These are phyloP conservation scores for Hucho hucho DNA, from an alignment of 2,113 vertebrate genomes.

Conservation along the genomic window DNA sequence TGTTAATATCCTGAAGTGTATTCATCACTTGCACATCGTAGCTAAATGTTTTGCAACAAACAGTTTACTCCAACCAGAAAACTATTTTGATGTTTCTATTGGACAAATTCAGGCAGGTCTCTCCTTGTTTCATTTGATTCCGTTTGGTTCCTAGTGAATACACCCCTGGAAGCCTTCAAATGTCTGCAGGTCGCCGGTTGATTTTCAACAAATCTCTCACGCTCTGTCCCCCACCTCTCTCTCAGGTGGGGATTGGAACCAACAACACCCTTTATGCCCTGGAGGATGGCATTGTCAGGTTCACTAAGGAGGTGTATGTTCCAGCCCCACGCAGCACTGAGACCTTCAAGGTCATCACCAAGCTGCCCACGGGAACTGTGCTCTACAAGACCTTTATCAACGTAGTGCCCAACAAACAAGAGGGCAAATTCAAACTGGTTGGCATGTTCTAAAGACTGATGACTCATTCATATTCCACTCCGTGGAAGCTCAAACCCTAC, in stretches of 20 bases:
- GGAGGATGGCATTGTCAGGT: conserved; percentile 86
- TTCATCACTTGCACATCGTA: no score
- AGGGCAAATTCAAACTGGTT: conserved; percentile 85
- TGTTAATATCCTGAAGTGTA: not conserved
- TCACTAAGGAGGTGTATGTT: conserved; percentile 91
- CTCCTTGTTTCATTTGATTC: no score
- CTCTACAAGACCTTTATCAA: conserved; percentile 96
- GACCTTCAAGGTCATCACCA: conserved; percentile 74
- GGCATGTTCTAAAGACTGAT: conserved; percentile 75
- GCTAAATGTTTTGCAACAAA: no score
- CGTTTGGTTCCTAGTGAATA: no score
- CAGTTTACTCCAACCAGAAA: no score
- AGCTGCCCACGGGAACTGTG: conserved; percentile 81
- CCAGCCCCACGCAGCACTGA: conserved; percentile 76
- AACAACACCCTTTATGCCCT: conserved; percentile 88
- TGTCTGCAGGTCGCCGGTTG: no score
- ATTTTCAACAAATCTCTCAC: no score
- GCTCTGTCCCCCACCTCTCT: not conserved
- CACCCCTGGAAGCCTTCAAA: no score
- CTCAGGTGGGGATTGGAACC: conserved; percentile 87
- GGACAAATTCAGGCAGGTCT: no score
- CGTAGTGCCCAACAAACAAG: conserved; percentile 80
- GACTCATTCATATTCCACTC: not conserved
- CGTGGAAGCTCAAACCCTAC: not conserved
- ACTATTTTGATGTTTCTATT: no score